phyloP scores from a whole-genome alignment of 2,113 vertebrate species.

The Calypte anna region DNA sequence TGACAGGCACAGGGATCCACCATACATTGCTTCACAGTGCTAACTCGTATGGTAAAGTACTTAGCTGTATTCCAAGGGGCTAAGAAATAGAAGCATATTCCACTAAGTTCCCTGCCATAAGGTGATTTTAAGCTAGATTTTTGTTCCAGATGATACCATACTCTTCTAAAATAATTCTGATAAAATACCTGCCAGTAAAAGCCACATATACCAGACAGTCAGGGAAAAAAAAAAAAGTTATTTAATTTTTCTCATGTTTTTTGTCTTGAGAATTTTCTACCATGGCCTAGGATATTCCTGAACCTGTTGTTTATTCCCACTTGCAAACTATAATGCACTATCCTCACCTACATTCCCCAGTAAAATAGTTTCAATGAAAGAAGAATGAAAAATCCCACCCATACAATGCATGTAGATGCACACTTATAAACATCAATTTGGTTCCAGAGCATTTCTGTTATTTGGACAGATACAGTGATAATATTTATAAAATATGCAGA shows the following conservation, averaged over 20 bases:
- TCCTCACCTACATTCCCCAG: neutral
- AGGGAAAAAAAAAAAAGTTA: neutral
- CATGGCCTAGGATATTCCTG: neutral
- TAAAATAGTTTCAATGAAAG: neutral
- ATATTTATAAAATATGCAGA: neutral
- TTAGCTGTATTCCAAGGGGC: neutral
- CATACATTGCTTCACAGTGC: neutral
- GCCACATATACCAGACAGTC: neutral
- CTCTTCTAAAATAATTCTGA: neutral
- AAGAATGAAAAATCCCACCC: neutral
- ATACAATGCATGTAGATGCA: fast-evolving
- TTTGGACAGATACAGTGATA: neutral
- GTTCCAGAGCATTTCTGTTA: neutral
- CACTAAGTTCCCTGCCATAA: neutral
- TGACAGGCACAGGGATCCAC: neutral
- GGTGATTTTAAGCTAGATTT: neutral
- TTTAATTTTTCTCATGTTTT: neutral
- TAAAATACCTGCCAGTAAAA: neutral
- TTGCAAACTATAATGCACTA: fast-evolving
- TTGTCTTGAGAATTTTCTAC: neutral
- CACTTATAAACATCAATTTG: neutral
- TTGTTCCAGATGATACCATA: neutral
- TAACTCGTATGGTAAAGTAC: neutral
- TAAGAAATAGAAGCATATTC: neutral
- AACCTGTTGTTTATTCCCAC: neutral